Evolutionary conservation across 2,888 invertebrate species (phyloP).

Genomic region (Caenorhabditis angaria): DNA sequence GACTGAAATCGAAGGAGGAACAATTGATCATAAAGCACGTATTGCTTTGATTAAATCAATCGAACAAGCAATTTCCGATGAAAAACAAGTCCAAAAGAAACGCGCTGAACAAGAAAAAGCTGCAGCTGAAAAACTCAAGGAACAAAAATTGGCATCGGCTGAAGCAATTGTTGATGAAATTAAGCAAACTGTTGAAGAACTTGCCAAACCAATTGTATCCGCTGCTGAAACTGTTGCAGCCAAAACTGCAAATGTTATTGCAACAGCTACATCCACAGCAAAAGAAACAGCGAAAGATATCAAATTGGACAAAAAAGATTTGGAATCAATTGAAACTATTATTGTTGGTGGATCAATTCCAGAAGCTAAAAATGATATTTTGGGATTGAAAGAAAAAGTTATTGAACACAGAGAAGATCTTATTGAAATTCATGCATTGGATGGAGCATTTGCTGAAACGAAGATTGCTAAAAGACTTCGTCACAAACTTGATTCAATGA

Average conservation of each 20-base stretch:
- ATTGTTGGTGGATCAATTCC: constrained; percentile 60
- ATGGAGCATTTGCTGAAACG: constrained; percentile 60
- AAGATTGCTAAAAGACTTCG: constrained; percentile 64
- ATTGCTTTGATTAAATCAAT: constrained; percentile 64
- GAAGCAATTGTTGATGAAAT: constrained; percentile 29
- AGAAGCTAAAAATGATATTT: constrained; percentile 65
- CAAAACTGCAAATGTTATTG: constrained; percentile 15
- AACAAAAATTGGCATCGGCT: background rate
- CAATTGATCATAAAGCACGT: constrained; percentile 68
- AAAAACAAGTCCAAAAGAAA: constrained; percentile 51
- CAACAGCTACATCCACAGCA: constrained; percentile 14
- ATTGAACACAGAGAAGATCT: constrained; percentile 69
- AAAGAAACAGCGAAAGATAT: constrained; percentile 36
- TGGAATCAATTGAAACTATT: constrained; percentile 54
- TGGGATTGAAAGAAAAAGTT: constrained; percentile 66
- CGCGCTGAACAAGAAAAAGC: constrained; percentile 30
- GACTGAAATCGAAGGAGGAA: constrained; percentile 69
- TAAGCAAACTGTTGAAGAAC: constrained; percentile 18
- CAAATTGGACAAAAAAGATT: constrained; percentile 51
- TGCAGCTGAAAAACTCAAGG: constrained; percentile 17
- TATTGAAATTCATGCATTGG: constrained; percentile 58
- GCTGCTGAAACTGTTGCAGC: constrained; percentile 7
- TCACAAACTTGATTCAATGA: constrained; percentile 62
- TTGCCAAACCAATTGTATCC: constrained; percentile 9
- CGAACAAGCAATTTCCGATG: constrained; percentile 61